Evolutionary conservation across 2,888 invertebrate genomes (phyloP).

Genomic region (Byasa hedistus): DNA sequence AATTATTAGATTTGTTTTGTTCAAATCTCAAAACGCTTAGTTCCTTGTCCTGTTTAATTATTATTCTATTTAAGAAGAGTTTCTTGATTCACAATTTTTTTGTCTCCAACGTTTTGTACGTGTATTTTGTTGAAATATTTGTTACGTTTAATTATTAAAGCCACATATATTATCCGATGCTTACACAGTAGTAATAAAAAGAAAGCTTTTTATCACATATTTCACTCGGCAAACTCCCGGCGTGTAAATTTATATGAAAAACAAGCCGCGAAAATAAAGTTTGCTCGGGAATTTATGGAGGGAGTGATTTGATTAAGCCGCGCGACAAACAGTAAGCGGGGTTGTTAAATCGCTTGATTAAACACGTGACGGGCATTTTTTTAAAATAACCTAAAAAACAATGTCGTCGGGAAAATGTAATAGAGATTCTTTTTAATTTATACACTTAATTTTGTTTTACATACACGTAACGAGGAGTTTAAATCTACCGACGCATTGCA

Average conservation of each 20-base stretch:
- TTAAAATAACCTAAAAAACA: not conserved
- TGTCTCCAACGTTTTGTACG: too few relatives aligned
- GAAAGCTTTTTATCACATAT: not conserved
- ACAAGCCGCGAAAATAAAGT: conserved; percentile 1
- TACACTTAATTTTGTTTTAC: not conserved
- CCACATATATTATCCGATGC: not conserved
- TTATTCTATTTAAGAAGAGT: too few relatives aligned
- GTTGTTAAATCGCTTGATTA: conserved; percentile 16
- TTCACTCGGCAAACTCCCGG: not conserved
- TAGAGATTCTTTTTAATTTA: not conserved
- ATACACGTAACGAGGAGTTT: too few relatives aligned
- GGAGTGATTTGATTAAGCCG: conserved; percentile 10
- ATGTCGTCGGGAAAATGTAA: not conserved
- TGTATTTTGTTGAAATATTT: too few relatives aligned
- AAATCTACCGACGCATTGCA: too few relatives aligned
- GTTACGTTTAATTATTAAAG: not conserved
- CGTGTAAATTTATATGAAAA: conserved; percentile 1
- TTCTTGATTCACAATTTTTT: too few relatives aligned
- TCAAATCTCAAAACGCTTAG: too few relatives aligned
- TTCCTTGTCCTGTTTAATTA: too few relatives aligned
- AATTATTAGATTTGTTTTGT: too few relatives aligned
- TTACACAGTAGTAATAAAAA: conserved; percentile 1
- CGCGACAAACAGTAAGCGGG: conserved; percentile 11
- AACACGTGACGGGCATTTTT: conserved; percentile 10
- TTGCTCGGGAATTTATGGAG: not conserved